A percentile compares a stretch with the other conserved stretches of the same genome.
These are phyloP conservation scores for Orius laevigatus DNA, from an alignment of 1,140 invertebrate genomes.

Conservation along the genomic window DNA sequence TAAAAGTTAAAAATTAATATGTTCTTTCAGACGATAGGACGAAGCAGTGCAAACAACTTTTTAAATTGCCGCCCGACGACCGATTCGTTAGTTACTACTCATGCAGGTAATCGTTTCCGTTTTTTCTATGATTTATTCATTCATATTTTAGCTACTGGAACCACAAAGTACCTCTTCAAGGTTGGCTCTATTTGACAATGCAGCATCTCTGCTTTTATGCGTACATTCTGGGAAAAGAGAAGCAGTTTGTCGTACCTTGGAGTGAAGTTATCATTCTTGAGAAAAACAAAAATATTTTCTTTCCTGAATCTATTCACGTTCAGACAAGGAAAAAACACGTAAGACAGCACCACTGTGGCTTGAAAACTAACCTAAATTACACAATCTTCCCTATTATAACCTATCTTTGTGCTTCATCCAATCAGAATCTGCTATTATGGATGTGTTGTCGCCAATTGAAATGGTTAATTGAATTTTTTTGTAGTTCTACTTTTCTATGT, in stretches of 20 bases:
- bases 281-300: slow-evolving; percentile 58
- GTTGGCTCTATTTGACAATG: slow-evolving; percentile 90
- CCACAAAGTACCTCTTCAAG: slow-evolving; percentile 77
- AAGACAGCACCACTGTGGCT: slow-evolving; percentile 4
- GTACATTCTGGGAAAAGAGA: slow-evolving; percentile 80
- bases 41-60: slow-evolving; percentile 75
- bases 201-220: slow-evolving; percentile 94
- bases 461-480: slow-evolving; percentile 21
- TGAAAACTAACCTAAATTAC: no score
- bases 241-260: slow-evolving; percentile 74
- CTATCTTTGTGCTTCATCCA: no score
- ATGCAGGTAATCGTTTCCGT: slow-evolving; percentile 53
- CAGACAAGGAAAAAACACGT: slow-evolving; percentile 58
- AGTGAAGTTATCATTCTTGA: slow-evolving; percentile 57
- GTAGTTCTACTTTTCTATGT: slow-evolving; percentile 79
- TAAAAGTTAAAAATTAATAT: no score
- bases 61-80: slow-evolving; percentile 82
- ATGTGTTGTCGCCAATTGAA: no score
- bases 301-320: slow-evolving; percentile 75
- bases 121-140: slow-evolving; percentile 31
- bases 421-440: no score
- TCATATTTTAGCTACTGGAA: slow-evolving; percentile 75
- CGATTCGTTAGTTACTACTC: slow-evolving; percentile 90
- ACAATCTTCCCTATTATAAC: no score
- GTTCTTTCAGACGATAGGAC: slow-evolving; percentile 58